Conservation (phyloP, 2,113 vertebrate genomes). For the Carettochelys insculpta region DNA sequence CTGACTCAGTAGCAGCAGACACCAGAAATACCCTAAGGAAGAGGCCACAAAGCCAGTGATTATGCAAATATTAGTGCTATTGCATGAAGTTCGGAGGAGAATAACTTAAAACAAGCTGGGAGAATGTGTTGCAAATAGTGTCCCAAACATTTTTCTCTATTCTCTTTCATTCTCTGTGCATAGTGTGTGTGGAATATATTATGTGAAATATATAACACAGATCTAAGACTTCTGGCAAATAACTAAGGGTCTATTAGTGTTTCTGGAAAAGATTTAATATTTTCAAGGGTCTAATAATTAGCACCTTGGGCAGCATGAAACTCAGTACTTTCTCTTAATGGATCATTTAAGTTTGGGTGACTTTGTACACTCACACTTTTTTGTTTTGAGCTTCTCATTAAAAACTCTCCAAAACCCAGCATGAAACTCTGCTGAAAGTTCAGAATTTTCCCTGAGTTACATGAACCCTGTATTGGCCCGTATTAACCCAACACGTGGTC, state of each 20-base stretch:
- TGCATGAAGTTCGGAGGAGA: slow-evolving; percentile 16
- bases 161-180: background rate
- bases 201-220: background rate
- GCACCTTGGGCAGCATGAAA: background rate
- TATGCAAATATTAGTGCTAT: slow-evolving; percentile 20
- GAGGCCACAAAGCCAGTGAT: slow-evolving; percentile 1
- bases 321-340: background rate
- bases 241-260: background rate
- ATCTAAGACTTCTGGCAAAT: background rate
- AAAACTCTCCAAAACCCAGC: background rate
- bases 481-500: background rate
- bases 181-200: background rate
- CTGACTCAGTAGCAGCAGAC: background rate
- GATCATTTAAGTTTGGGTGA: background rate
- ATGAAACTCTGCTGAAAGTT: background rate
- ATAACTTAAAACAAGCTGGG: slow-evolving; percentile 22
- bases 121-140: background rate
- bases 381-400: background rate
- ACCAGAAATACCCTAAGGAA: slow-evolving; percentile 7
- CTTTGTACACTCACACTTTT: background rate
- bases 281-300: background rate
- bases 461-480: background rate
- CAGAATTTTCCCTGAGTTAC: background rate
- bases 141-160: slow-evolving; percentile 17
- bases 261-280: background rate